Evolutionary conservation across 2,888 invertebrate genomes (phyloP), one percentile per base, ranked within the genome.

Genomic region (Drosophila longiperda): DNA sequence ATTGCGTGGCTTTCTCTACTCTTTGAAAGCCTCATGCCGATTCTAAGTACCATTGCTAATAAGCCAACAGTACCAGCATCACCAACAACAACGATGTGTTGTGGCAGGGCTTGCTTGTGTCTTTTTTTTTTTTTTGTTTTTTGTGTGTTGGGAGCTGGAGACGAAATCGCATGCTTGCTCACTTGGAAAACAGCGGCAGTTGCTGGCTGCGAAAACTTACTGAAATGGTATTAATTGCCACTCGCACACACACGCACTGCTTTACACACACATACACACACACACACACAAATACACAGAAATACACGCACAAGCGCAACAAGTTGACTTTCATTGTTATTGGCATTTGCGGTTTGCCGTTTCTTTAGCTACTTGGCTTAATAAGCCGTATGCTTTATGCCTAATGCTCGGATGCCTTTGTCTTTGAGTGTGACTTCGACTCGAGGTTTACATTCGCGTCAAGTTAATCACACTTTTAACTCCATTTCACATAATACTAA

Each of bases 401-500:
- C 52, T 59, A 71, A 66, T 67, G 85, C 65, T 65, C 38, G 70
- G 63, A 60, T 71, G 61, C 69, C 58, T 72, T 62, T 60, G 67
- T 71, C 81, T 81, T 79, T 65, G 45, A 29, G 42, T 63, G 45
- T 23, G 45, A 23, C 45, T 45, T 45, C 38, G 38, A 45, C 20
- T 45, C 15, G 45, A 26, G n/a, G 60, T 80, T 77, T 80, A 70
- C 75, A 82, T 79, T 82, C 75, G 89, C 75, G 66, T 65, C 66
- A 68, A 89, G 87, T 82, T 86, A 86, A 89, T 86, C 82, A 86
- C 78, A 87, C 85, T 90, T 90, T 86, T 90, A 86, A 89, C 90
- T 84, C 83, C 90, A 83, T 80, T 89, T 90, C 90, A 75, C 84
- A 86, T 90, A 85, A 89, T 90, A 85, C 89, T 89, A 88, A 89